Base-by-base conservation (phyloP, 1,140 invertebrate species). In the Pogonomyrmex barbatus region DNA sequence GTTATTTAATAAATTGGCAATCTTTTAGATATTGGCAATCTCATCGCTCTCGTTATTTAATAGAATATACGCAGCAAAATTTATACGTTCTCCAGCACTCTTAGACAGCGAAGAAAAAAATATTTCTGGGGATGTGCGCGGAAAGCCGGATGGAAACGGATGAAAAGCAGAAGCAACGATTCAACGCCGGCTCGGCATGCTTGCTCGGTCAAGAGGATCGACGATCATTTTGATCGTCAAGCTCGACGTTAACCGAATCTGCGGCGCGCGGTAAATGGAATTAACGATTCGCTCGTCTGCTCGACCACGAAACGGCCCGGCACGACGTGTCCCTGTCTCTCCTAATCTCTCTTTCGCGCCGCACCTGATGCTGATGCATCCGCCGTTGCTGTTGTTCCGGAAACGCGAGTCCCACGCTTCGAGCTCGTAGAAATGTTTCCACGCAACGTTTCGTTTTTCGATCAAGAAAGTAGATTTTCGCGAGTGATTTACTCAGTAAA, bases 161-260 rank as follows among this genome's bases (percentile, higher is more conserved):
- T 87, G 52, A 73, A 90, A 60, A 63, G 81, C 68, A 60, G 86
- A 33, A 73, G 60, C 45, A 24, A 9, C n/a, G 63, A 60, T 33
- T 82, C 62, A 52, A 24, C 36, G 78, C 68, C 79, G 73, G 60
- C 47, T 75, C 24, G 56, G 30, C 42, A 42, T 17, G 45, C n/a
- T 36, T 30, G 52, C 36, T 63, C 71, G 36, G 88, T 77, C 77
- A 87, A 90, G 88, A 47, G 78, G 76, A 58, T 77, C 89, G 82
- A 76, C 88, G 89, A 94, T 94, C 92, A 93, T 94, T 93, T 91
- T 89, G 91, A 93, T 93, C 92, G 92, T 92, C 92, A 92, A 92
- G 88, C 90, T 86, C 79, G 92, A 93, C 93, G 92, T 92, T 94
- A 94, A 94, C 93, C 93, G 92, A 93, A 92, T 94, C 92, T 85